phyloP scores from a whole-genome alignment of 2,113 vertebrate species.

The Gambusia holbrooki region DNA sequence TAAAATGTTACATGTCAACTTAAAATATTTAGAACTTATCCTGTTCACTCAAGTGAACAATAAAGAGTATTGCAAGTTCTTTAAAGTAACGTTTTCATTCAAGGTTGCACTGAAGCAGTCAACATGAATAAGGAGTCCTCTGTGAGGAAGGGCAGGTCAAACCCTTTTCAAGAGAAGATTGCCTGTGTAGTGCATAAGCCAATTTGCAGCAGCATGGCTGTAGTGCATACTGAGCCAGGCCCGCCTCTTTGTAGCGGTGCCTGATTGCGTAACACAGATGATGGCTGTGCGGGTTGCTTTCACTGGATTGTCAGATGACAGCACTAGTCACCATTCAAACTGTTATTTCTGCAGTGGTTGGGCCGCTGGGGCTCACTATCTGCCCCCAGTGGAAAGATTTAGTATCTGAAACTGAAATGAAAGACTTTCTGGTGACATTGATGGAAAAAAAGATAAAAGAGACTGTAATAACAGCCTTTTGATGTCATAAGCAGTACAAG shows the following conservation, averaged over 20 bases:
- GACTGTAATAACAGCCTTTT: not conserved
- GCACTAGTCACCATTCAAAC: slow-evolving; percentile 58
- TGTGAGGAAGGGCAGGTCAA: slow-evolving; percentile 69
- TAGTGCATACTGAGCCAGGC: slow-evolving; percentile 73
- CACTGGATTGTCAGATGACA: slow-evolving; percentile 65
- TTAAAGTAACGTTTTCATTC: slow-evolving; percentile 56
- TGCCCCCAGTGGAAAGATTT: slow-evolving; percentile 28
- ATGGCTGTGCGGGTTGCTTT: slow-evolving; percentile 72
- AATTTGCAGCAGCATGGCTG: slow-evolving; percentile 76
- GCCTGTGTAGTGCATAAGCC: slow-evolving; percentile 72
- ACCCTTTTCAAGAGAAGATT: slow-evolving; percentile 69
- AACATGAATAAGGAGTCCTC: slow-evolving; percentile 59
- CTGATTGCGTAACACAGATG: slow-evolving; percentile 77
- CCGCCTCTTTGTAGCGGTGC: slow-evolving; percentile 69
- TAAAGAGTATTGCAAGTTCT: slow-evolving; percentile 29
- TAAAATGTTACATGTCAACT: not conserved
- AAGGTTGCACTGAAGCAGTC: slow-evolving; percentile 59
- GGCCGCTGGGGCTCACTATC: slow-evolving; percentile 49
- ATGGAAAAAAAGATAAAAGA: not conserved
- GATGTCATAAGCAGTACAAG: not conserved
- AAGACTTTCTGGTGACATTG: slow-evolving; percentile 32
- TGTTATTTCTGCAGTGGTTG: slow-evolving; percentile 46
- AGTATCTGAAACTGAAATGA: slow-evolving; percentile 25
- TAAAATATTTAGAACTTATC: not conserved
- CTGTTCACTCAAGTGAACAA: not conserved